A percentile compares a stretch with the other conserved stretches of the same genome.
phyloP scores from a whole-genome alignment of 2,888 invertebrate genomes.

The Neoaliturus tenellus region DNA sequence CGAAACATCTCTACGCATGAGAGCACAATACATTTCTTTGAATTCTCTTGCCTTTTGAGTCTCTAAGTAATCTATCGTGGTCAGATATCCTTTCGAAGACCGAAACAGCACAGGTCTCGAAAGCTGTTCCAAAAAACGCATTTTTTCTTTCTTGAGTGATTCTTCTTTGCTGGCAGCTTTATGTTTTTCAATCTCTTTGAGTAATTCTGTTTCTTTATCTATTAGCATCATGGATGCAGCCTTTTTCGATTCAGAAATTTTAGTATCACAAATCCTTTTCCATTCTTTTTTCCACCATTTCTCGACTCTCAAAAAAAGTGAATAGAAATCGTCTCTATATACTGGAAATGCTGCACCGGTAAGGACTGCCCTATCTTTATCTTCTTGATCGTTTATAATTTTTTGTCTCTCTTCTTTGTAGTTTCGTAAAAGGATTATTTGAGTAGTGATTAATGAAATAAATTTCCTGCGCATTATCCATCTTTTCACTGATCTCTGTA shows the following conservation, averaged over 20 bases:
- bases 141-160: constrained; percentile 59
- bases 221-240: constrained; percentile 82
- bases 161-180: constrained; percentile 75
- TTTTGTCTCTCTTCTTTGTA: not conserved
- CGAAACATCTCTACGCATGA: constrained; percentile 72
- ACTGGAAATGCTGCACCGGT: constrained; percentile 77
- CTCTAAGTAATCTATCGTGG: constrained; percentile 88
- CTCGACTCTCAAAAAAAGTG: constrained; percentile 82
- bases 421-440: constrained; percentile 1
- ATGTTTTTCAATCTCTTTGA: constrained; percentile 82
- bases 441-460: not conserved
- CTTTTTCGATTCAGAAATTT: constrained; percentile 81
- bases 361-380: constrained; percentile 54
- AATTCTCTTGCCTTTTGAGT: constrained; percentile 87
- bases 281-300: constrained; percentile 82
- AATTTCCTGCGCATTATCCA: not conserved
- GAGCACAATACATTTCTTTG: constrained; percentile 79
- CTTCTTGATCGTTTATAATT: constrained; percentile 40
- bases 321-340: constrained; percentile 83
- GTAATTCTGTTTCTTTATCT: constrained; percentile 83
- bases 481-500: constrained; percentile 46
- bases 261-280: constrained; percentile 78
- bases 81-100: constrained; percentile 80
- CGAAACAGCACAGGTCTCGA: constrained; percentile 86
- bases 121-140: constrained; percentile 78